A percentile compares a stretch with the other conserved stretches of the same genome.
Evolutionary conservation across 2,797 vertebrate genomes (phyloP).

Genomic region (Arctocebus calabarensis): DNA sequence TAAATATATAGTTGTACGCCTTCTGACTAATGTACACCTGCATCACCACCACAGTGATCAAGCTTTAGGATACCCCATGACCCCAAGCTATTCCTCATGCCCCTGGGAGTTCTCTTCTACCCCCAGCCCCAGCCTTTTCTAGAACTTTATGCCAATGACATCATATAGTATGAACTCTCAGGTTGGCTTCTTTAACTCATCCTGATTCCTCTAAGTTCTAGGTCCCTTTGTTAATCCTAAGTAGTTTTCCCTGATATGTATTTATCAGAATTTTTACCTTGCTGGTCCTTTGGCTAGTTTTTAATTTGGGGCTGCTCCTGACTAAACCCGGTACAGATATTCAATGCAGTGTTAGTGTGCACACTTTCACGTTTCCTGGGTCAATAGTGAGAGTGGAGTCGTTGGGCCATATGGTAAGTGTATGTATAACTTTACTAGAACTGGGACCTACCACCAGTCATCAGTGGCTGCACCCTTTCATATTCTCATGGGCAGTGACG

Average conservation of each 20-base stretch:
- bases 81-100: accelerated
- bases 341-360: not conserved
- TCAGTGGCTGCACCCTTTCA: not conserved
- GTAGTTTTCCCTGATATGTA: not conserved
- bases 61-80: no score
- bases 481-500: not conserved
- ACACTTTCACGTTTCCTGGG: not conserved
- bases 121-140: not conserved
- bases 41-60: not conserved
- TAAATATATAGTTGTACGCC: not conserved
- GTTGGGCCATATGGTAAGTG: not conserved
- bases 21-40: not conserved
- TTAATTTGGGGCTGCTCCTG: not conserved
- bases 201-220: not conserved
- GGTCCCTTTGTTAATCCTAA: not conserved
- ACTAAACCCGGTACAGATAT: not conserved
- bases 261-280: not conserved
- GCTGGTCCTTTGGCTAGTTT: not conserved
- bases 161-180: not conserved
- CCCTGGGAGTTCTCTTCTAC: not conserved
- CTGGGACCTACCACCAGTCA: no score
- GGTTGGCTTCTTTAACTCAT: not conserved
- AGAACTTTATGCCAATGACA: not conserved
- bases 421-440: not conserved
- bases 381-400: not conserved